Evolutionary conservation across 2,113 vertebrate species (phyloP).

Genomic region (Genyomyrus donnyi): DNA sequence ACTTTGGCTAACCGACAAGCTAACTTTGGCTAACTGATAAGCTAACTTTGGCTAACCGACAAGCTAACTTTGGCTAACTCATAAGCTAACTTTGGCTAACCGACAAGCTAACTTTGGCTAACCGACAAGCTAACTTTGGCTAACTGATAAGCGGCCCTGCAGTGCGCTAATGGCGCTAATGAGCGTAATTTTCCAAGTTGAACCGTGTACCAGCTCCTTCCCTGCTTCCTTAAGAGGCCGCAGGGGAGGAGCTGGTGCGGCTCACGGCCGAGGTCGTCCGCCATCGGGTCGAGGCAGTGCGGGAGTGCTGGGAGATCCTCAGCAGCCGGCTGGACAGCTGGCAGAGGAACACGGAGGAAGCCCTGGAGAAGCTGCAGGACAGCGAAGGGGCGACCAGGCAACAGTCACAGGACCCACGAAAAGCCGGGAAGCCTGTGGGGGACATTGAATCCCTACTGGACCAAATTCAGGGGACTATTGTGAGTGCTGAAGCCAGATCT

Average conservation of each 20-base stretch:
- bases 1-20: too few species aligned
- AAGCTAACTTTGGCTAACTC: neutral
- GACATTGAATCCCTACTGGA: slow-evolving; percentile 65
- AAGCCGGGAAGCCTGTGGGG: slow-evolving; percentile 61
- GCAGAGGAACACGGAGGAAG: slow-evolving; percentile 74
- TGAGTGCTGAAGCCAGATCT: slow-evolving; percentile 42
- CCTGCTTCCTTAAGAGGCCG: slow-evolving; percentile 50
- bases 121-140: neutral
- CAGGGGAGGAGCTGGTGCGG: slow-evolving; percentile 65
- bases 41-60: too few species aligned
- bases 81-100: too few species aligned
- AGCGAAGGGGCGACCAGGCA: slow-evolving; percentile 69
- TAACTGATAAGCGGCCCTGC: neutral
- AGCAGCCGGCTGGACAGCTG: slow-evolving; percentile 59
- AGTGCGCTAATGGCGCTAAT: neutral
- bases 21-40: too few species aligned
- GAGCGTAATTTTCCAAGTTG: neutral
- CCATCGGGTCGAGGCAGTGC: slow-evolving; percentile 66
- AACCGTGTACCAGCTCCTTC: neutral
- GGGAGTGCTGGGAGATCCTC: slow-evolving; percentile 69
- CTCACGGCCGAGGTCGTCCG: slow-evolving; percentile 68
- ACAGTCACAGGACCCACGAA: slow-evolving; percentile 55
- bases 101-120: too few species aligned
- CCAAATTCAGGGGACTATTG: slow-evolving; percentile 66
- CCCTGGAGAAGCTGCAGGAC: slow-evolving; percentile 66